Conservation (phyloP, 1,140 invertebrate species). For the Rhagoletis zephyria region DNA sequence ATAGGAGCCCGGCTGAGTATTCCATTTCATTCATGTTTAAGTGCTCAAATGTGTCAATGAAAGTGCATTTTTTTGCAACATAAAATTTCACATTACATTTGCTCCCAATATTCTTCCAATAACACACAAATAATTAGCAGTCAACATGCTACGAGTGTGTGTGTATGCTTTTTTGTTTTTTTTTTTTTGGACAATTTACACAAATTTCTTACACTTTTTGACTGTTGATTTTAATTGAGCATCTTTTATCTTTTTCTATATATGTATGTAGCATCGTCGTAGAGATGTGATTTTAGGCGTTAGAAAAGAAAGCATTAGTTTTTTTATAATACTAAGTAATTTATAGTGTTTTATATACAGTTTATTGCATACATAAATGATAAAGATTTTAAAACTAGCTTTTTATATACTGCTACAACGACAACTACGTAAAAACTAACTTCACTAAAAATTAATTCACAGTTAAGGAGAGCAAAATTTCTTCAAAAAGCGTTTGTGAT, state of each 20-base stretch:
- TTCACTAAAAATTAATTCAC: neutral
- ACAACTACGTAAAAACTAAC: neutral
- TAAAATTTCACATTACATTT: neutral
- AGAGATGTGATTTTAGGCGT: slow-evolving; percentile 14
- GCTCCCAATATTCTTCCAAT: neutral
- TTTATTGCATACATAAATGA: neutral
- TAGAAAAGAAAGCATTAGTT: slow-evolving; percentile 45
- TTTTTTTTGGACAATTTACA: neutral
- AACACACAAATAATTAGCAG: neutral
- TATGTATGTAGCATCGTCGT: neutral
- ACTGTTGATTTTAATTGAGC: slow-evolving; percentile 66
- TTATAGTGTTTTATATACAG: neutral
- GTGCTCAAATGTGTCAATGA: neutral
- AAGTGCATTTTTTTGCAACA: neutral
- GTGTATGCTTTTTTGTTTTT: neutral
- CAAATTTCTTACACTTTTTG: slow-evolving; percentile 71
- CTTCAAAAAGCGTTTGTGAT: too few relatives aligned
- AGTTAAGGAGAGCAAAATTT: too few relatives aligned
- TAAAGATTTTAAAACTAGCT: neutral
- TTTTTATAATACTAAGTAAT: slow-evolving; percentile 11
- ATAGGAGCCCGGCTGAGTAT: too few relatives aligned
- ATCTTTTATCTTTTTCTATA: slow-evolving; percentile 73
- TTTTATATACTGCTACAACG: neutral
- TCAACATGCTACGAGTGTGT: neutral
- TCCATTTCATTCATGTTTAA: too few relatives aligned